Conservation (phyloP, 2,113 vertebrate species). For the Taurulus bubalis region DNA sequence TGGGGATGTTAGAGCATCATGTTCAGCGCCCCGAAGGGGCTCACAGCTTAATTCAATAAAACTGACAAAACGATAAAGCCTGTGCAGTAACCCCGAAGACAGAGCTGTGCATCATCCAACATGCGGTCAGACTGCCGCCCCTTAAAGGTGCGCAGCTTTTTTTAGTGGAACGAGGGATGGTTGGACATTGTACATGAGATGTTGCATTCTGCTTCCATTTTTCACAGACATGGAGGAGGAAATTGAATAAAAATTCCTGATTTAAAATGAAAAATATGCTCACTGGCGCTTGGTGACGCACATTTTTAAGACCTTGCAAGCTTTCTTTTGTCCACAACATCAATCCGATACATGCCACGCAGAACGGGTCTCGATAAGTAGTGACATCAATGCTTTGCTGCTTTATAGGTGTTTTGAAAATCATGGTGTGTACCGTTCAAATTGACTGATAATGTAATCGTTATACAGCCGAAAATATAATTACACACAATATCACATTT, state of each 20-base stretch:
- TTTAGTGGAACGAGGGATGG: neutral
- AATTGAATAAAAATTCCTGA: neutral
- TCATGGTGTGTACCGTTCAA: neutral
- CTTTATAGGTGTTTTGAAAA: neutral
- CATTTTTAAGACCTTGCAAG: neutral
- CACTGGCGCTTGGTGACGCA: neutral
- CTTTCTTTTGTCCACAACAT: neutral
- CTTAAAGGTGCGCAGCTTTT: neutral
- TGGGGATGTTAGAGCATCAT: neutral
- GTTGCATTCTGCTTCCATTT: neutral
- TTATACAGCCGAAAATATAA: neutral
- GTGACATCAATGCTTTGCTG: neutral
- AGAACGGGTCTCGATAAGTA: neutral
- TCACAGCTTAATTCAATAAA: neutral
- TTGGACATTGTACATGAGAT: neutral
- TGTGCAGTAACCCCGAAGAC: neutral
- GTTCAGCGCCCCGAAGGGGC: neutral
- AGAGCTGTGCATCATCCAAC: neutral
- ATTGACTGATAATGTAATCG: neutral
- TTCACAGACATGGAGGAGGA: neutral
- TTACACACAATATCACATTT: neutral
- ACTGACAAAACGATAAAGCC: neutral
- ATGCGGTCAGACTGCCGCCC: neutral
- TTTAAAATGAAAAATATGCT: neutral
- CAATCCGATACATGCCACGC: neutral